Conservation (phyloP, 2,888 invertebrate species). For the Drosophila cognata region DNA sequence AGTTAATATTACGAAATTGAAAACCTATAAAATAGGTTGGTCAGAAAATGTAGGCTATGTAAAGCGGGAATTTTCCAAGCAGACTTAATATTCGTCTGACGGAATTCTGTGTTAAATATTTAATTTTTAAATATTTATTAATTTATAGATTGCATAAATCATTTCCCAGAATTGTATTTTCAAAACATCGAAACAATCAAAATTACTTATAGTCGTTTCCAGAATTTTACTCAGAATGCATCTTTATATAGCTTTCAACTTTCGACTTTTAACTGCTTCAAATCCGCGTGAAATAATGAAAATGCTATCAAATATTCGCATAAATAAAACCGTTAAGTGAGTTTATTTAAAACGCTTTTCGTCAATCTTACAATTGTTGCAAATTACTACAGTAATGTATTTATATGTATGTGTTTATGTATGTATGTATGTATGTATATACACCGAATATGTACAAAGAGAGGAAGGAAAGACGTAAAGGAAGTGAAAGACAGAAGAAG, state of each 20-base stretch:
- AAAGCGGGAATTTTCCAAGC: background rate
- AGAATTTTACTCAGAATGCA: background rate
- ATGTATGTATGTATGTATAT: constrained; percentile 50
- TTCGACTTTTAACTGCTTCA: background rate
- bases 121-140: background rate
- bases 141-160: background rate
- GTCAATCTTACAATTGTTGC: constrained; percentile 83
- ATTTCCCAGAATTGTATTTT: background rate
- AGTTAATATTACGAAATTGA: background rate
- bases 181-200: background rate
- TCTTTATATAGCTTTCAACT: background rate
- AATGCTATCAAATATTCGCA: constrained; percentile 39
- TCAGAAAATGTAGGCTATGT: too few relatives aligned
- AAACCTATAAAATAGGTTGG: too few relatives aligned
- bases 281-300: constrained; percentile 12
- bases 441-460: constrained; percentile 44
- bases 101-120: background rate
- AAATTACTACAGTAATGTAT: constrained; percentile 61
- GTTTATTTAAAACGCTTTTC: constrained; percentile 79
- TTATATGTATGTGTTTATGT: constrained; percentile 38
- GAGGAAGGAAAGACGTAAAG: constrained; percentile 6
- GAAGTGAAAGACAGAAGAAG: constrained; percentile 17
- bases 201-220: background rate
- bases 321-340: constrained; percentile 73
- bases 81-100: background rate